A percentile compares a stretch with the other conserved stretches of the same genome.
Conservation (phyloP, 2,888 invertebrate genomes). For the Apotomis betuletana region DNA sequence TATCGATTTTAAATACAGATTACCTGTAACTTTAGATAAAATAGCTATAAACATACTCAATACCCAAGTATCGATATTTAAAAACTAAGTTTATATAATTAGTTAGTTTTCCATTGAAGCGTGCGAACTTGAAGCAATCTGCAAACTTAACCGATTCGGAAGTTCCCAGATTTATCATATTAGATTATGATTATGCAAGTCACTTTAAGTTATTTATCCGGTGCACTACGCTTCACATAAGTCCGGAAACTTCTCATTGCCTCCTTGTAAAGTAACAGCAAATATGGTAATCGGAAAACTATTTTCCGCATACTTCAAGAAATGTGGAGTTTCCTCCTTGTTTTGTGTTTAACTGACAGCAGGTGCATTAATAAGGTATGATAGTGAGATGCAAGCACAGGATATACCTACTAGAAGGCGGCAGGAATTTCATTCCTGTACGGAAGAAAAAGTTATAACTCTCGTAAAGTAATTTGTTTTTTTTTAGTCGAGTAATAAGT, state of each 20-base stretch:
- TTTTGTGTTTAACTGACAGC: constrained; percentile 30
- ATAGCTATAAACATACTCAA: no score
- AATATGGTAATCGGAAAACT: constrained; percentile 66
- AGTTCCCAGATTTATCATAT: constrained; percentile 35
- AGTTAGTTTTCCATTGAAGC: neutral
- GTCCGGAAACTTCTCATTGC: constrained; percentile 66
- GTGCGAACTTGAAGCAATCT: constrained; percentile 23
- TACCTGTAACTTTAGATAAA: no score
- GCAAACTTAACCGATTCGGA: constrained; percentile 27
- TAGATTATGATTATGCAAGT: constrained; percentile 39
- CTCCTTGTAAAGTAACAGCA: constrained; percentile 64
- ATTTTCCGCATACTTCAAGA: constrained; percentile 41
- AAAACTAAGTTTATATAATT: no score
- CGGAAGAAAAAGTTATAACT: no score
- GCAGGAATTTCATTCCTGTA: no score
- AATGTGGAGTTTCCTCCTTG: constrained; percentile 33
- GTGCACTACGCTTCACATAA: constrained; percentile 60
- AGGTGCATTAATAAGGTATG: constrained; percentile 20
- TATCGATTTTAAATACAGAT: no score
- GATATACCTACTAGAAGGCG: no score
- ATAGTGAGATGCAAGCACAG: neutral
- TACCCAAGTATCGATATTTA: no score
- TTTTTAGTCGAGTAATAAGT: no score
- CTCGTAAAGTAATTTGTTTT: no score
- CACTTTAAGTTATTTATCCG: constrained; percentile 57